A percentile compares a stretch with the other conserved stretches of the same genome.
These are phyloP conservation scores for Caenorhabditis zanzibari DNA, from an alignment of 2,888 invertebrate species.

Conservation along the genomic window DNA sequence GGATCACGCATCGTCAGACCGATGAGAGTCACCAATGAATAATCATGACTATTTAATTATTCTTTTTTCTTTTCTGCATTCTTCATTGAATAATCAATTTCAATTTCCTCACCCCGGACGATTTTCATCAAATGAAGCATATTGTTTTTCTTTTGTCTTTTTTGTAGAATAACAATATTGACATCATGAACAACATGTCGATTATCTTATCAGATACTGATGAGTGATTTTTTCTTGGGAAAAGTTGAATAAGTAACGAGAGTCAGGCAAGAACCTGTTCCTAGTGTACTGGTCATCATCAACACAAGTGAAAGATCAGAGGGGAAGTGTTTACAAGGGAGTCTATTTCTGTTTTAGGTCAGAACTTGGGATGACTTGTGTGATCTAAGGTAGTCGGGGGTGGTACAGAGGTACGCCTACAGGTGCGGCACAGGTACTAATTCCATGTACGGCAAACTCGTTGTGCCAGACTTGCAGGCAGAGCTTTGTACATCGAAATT, in stretches of 20 bases:
- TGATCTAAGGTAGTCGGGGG: no score
- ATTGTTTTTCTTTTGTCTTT: background rate
- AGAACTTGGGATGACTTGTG: no score
- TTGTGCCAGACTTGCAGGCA: no score
- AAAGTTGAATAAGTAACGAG: conserved; percentile 10
- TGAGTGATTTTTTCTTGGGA: background rate
- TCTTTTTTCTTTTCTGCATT: background rate
- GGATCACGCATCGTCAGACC: conserved; percentile 45
- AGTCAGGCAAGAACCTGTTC: conserved; percentile 4
- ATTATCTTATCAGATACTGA: conserved; percentile 22
- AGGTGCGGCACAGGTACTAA: no score
- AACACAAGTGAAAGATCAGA: background rate
- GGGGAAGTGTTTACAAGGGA: no score
- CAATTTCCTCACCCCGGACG: no score
- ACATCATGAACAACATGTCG: background rate
- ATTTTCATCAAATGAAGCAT: conserved; percentile 33
- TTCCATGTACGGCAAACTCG: no score
- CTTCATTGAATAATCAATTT: conserved; percentile 5
- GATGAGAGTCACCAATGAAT: conserved; percentile 39
- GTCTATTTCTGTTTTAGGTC: no score
- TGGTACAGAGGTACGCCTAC: no score
- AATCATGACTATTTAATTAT: background rate
- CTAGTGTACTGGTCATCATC: background rate
- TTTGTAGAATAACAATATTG: conserved; percentile 4
- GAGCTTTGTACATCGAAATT: no score